A percentile compares a stretch with the other conserved stretches of the same genome.
phyloP scores from a whole-genome alignment of 2,113 vertebrate genomes.

The Nansenia antarctica region DNA sequence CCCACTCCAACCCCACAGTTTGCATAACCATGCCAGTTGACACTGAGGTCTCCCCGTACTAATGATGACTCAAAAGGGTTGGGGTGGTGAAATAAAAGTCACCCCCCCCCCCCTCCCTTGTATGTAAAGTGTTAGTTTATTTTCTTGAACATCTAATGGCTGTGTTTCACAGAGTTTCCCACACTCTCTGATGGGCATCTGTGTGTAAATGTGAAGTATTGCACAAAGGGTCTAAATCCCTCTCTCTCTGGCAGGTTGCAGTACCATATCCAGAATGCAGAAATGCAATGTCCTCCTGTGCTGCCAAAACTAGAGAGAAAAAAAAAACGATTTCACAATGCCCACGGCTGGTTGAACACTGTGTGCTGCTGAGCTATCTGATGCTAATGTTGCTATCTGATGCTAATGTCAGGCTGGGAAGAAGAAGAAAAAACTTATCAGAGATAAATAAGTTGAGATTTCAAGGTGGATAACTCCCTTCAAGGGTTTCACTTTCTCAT shows the following conservation, averaged over 20 bases:
- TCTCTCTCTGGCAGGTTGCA: not conserved
- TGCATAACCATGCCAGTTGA: slow-evolving; percentile 47
- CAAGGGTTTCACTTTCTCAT: slow-evolving; percentile 71
- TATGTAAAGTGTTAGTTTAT: not conserved
- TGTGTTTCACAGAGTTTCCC: not conserved
- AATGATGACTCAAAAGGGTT: slow-evolving; percentile 2
- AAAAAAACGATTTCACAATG: not conserved
- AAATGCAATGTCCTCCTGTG: not conserved
- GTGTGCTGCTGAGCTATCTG: slow-evolving; percentile 7
- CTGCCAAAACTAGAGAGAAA: slow-evolving; percentile 2
- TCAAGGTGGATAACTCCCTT: slow-evolving; percentile 55
- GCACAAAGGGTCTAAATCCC: not conserved
- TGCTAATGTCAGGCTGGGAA: not conserved
- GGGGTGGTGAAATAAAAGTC: not conserved
- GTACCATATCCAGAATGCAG: not conserved
- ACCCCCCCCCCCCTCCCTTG: not conserved
- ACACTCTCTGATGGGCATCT: not conserved
- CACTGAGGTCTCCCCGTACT: slow-evolving; percentile 13
- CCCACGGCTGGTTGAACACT: not conserved
- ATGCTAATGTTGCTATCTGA: slow-evolving; percentile 13
- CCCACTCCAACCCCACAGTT: slow-evolving; percentile 46
- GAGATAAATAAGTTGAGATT: slow-evolving; percentile 35
- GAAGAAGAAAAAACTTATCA: not conserved
- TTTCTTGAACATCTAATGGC: not conserved
- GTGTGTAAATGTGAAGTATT: not conserved